phyloP scores from a whole-genome alignment of 2,113 vertebrate species.

The Cololabis saira region DNA sequence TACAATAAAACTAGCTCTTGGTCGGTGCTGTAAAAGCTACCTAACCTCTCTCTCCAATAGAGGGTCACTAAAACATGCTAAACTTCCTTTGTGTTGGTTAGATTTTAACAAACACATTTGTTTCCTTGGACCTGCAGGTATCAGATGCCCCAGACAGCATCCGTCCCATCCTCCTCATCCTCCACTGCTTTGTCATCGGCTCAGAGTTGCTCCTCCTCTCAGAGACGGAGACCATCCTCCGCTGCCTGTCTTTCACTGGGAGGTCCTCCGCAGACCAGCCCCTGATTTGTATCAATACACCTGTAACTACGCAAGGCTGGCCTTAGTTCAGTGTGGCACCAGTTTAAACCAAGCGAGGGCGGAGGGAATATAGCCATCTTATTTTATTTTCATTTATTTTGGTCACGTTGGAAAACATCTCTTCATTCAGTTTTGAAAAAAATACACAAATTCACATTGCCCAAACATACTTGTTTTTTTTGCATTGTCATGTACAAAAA shows the following conservation, averaged over 20 bases:
- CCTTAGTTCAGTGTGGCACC: slow-evolving; percentile 17
- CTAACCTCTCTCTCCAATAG: too few relatives aligned
- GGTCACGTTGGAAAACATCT: background rate
- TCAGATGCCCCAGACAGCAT: slow-evolving; percentile 86
- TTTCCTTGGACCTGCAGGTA: slow-evolving; percentile 80
- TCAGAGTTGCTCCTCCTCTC: slow-evolving; percentile 64
- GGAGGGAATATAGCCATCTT: too few relatives aligned
- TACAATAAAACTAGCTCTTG: too few relatives aligned
- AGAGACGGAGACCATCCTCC: slow-evolving; percentile 73
- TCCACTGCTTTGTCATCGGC: slow-evolving; percentile 79
- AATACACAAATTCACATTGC: background rate
- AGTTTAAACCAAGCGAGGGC: background rate
- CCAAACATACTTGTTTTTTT: too few relatives aligned
- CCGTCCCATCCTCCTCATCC: slow-evolving; percentile 82
- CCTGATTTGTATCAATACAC: slow-evolving; percentile 26
- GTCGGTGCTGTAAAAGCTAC: too few relatives aligned
- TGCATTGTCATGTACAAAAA: too few relatives aligned
- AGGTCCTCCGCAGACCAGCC: slow-evolving; percentile 41
- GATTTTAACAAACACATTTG: too few relatives aligned
- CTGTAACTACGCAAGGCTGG: background rate
- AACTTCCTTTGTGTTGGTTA: too few relatives aligned
- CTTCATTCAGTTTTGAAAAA: background rate
- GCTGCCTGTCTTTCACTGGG: slow-evolving; percentile 54
- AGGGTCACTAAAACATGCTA: too few relatives aligned
- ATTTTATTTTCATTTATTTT: background rate